Percentiles rank a stretch among this genome's conserved stretches.
Conservation (phyloP, 2,888 invertebrate genomes). For the Plutella xylostella region DNA sequence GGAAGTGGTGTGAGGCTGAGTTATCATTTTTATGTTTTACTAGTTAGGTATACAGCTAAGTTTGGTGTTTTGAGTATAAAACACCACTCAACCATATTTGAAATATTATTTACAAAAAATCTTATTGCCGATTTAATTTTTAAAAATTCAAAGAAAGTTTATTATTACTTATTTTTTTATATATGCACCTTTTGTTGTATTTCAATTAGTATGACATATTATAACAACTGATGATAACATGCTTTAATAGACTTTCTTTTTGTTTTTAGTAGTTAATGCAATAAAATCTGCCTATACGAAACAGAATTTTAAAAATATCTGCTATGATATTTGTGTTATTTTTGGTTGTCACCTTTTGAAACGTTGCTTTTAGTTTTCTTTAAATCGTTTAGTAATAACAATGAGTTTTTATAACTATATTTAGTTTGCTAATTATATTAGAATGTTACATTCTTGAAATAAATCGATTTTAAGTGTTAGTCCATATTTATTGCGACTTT, state of each 20-base stretch:
- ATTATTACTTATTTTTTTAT: no score
- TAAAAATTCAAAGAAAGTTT: neutral
- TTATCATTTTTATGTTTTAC: conserved; percentile 10
- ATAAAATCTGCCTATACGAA: neutral
- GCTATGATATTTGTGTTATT: neutral
- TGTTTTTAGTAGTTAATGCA: no score
- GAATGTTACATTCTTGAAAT: conserved; percentile 51
- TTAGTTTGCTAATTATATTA: conserved; percentile 54
- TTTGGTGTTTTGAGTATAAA: neutral
- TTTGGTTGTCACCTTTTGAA: neutral
- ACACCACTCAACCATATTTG: no score
- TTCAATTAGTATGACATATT: no score
- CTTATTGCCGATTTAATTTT: neutral
- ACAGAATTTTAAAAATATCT: neutral
- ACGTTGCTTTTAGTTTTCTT: neutral
- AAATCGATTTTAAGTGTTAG: conserved; percentile 58
- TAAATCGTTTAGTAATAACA: conserved; percentile 7
- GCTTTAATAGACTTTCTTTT: no score
- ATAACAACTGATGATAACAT: no score
- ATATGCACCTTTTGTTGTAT: no score
- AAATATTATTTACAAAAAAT: neutral
- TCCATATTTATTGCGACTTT: conserved; percentile 53
- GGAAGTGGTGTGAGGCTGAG: conserved; percentile 50
- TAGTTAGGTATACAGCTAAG: neutral
- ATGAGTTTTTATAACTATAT: conserved; percentile 45